Conservation (phyloP, 2,888 invertebrate genomes). For the Ametastegia equiseti region DNA sequence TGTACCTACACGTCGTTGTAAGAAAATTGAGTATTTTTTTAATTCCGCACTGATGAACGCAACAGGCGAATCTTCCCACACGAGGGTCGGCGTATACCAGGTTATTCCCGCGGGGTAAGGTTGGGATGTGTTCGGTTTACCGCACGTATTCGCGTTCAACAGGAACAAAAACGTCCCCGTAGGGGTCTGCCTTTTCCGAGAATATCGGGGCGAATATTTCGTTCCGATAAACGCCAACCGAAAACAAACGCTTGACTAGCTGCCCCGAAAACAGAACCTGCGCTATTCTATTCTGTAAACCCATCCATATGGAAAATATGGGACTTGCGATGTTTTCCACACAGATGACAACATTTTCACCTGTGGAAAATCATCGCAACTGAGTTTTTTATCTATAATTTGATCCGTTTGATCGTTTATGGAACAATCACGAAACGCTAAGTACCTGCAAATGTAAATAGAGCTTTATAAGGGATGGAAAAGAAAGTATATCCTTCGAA, state of each 20-base stretch:
- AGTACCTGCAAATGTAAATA: background rate
- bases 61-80: slow-evolving; percentile 71
- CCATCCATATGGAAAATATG: slow-evolving; percentile 24
- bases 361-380: background rate
- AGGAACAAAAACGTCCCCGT: slow-evolving; percentile 39
- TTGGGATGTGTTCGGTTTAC: slow-evolving; percentile 22
- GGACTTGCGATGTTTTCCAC: background rate
- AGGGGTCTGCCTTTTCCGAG: slow-evolving; percentile 2
- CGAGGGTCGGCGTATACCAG: slow-evolving; percentile 23
- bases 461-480: background rate
- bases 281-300: too few relatives aligned
- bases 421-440: background rate
- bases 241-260: slow-evolving; percentile 43
- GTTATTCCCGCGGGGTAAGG: slow-evolving; percentile 12
- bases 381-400: too few relatives aligned
- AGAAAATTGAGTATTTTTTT: slow-evolving; percentile 66
- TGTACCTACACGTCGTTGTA: background rate
- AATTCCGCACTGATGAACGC: slow-evolving; percentile 68
- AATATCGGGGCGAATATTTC: slow-evolving; percentile 10
- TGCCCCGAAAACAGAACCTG: slow-evolving; percentile 41
- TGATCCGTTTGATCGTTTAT: background rate
- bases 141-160: slow-evolving; percentile 35
- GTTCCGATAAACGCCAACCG: slow-evolving; percentile 28
- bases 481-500: background rate
- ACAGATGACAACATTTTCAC: background rate